A percentile compares a stretch with the other conserved stretches of the same genome.
Conservation (phyloP, 2,888 invertebrate species). For the Pollenia griseotomentosa region DNA sequence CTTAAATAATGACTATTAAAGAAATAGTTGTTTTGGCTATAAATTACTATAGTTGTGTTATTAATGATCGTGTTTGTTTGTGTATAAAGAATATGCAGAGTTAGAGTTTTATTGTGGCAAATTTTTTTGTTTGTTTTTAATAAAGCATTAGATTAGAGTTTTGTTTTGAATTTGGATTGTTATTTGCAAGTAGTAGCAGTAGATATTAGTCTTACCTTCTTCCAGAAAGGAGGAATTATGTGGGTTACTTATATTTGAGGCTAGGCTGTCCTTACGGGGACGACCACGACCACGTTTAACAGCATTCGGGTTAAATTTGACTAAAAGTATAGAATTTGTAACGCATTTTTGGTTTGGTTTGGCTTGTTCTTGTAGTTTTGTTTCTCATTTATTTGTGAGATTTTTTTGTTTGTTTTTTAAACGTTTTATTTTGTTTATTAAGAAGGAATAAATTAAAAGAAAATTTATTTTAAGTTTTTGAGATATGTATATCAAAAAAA, state of each 20-base stretch:
- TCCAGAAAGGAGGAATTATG: slow-evolving; percentile 90
- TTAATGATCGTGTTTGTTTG: slow-evolving; percentile 56
- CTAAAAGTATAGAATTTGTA: slow-evolving; percentile 76
- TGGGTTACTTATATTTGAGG: slow-evolving; percentile 85
- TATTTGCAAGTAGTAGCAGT: slow-evolving; percentile 72
- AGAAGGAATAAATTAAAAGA: slow-evolving; percentile 67
- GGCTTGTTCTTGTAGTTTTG: slow-evolving; percentile 65
- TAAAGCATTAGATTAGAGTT: slow-evolving; percentile 64
- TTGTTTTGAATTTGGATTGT: slow-evolving; percentile 49
- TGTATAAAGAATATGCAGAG: slow-evolving; percentile 14
- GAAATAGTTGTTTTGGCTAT: not conserved
- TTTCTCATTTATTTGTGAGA: slow-evolving; percentile 70
- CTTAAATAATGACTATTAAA: not conserved
- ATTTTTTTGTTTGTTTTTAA: slow-evolving; percentile 48
- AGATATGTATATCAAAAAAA: slow-evolving; percentile 54
- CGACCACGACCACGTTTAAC: slow-evolving; percentile 87
- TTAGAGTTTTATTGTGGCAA: slow-evolving; percentile 48
- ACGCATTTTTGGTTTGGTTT: slow-evolving; percentile 72
- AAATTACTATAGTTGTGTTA: slow-evolving; percentile 2
- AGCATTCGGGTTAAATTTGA: slow-evolving; percentile 82
- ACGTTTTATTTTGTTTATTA: slow-evolving; percentile 52
- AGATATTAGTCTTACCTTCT: slow-evolving; percentile 86
- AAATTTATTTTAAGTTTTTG: slow-evolving; percentile 53
- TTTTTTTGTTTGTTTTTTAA: slow-evolving; percentile 40
- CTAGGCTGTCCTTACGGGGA: slow-evolving; percentile 85